Conservation (phyloP, 2,888 invertebrate species). For the Carcina quercana region DNA sequence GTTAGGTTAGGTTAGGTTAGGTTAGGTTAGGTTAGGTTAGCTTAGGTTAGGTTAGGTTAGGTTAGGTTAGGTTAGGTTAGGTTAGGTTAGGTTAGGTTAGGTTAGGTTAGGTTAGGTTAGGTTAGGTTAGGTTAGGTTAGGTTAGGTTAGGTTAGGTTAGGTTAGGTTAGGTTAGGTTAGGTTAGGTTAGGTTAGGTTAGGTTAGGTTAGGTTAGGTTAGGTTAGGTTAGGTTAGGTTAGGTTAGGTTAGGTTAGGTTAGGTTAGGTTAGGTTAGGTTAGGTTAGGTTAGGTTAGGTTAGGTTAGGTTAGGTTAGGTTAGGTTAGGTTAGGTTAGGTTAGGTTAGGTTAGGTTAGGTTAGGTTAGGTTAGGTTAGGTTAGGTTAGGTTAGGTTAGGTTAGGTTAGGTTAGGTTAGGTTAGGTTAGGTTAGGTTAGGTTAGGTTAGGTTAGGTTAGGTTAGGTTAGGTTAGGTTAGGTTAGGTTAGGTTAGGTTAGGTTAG, state of each 20-base stretch:
- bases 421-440: constrained; percentile 12
- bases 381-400: constrained; percentile 15
- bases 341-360: constrained; percentile 20
- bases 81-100: constrained; percentile 17
- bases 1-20: constrained; percentile 16
- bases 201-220: constrained; percentile 15
- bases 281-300: constrained; percentile 16
- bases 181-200: constrained; percentile 18
- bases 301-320: constrained; percentile 9
- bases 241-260: constrained; percentile 13
- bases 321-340: constrained; percentile 16
- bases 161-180: constrained; percentile 19
- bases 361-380: constrained; percentile 16
- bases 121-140: constrained; percentile 17
- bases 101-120: constrained; percentile 21
- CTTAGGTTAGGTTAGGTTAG: constrained; percentile 22
- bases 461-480: constrained; percentile 17
- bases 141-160: constrained; percentile 20
- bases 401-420: constrained; percentile 16
- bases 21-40: constrained; percentile 16
- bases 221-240: constrained; percentile 11
- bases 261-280: no score
- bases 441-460: constrained; percentile 11
- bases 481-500: constrained; percentile 16
- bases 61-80: constrained; percentile 16